Evolutionary conservation across 2,113 vertebrate genomes (phyloP).

Genomic region (Vidua macroura): DNA sequence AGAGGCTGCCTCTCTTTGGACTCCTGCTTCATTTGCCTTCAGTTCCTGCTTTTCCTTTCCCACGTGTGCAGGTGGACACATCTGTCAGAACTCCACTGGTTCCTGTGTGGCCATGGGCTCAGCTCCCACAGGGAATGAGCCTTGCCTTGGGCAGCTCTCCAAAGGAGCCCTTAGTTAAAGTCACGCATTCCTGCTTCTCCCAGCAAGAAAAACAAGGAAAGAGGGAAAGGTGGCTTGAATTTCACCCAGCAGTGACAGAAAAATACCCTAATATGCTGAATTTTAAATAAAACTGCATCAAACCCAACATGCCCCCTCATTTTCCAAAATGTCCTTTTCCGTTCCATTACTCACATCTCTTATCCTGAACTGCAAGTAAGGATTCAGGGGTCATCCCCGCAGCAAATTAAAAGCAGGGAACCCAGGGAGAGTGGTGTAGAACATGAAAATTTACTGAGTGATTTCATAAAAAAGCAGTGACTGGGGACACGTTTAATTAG

Average conservation of each 20-base stretch:
- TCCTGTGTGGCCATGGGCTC: fast-evolving
- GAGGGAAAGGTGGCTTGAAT: neutral
- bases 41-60: neutral
- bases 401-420: neutral
- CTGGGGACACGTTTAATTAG: neutral
- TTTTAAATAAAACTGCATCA: neutral
- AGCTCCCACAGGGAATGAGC: neutral
- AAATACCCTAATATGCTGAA: neutral
- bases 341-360: neutral
- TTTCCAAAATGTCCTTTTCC: neutral
- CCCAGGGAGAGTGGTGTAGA: neutral
- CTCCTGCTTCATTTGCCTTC: neutral
- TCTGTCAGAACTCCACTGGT: fast-evolving
- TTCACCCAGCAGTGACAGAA: neutral
- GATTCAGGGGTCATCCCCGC: neutral
- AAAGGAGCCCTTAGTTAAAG: neutral
- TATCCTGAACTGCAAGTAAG: neutral
- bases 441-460: neutral
- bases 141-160: neutral
- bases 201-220: neutral
- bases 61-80: neutral
- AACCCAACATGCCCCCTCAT: neutral
- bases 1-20: neutral
- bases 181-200: neutral
- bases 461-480: neutral